phyloP scores from a whole-genome alignment of 1,140 invertebrate genomes.

The Pachyrhynchus sulphureomaculatus region DNA sequence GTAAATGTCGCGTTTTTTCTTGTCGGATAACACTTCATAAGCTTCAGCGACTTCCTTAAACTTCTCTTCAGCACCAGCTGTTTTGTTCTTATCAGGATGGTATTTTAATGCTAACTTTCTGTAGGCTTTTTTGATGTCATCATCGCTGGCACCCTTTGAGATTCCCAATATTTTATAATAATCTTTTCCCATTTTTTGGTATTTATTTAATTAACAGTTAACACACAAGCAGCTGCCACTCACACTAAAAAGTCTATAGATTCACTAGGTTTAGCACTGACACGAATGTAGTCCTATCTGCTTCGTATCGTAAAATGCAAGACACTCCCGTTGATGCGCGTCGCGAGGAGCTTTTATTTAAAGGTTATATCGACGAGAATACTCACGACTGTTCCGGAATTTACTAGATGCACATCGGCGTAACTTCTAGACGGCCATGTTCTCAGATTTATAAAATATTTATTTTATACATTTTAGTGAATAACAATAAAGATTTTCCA shows the following conservation, averaged over 20 bases:
- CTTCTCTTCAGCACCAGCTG: constrained; percentile 90
- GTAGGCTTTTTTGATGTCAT: constrained; percentile 98
- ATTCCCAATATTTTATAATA: constrained; percentile 96
- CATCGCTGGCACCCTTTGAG: constrained; percentile 82
- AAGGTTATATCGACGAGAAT: constrained; percentile 38
- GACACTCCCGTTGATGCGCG: constrained; percentile 29
- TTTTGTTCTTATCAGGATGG: constrained; percentile 99
- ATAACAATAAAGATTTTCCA: too few relatives aligned
- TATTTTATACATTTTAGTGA: too few relatives aligned
- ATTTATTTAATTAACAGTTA: neutral
- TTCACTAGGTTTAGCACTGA: constrained; percentile 1
- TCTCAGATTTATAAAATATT: too few relatives aligned
- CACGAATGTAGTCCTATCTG: constrained; percentile 2
- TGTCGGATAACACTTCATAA: constrained; percentile 95
- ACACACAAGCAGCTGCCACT: neutral
- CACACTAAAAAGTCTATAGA: constrained; percentile 8
- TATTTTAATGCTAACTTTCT: constrained; percentile 97
- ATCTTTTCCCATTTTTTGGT: constrained; percentile 90
- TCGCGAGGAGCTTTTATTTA: constrained; percentile 33
- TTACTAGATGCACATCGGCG: constrained; percentile 33
- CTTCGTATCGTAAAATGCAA: constrained; percentile 10
- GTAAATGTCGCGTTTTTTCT: constrained; percentile 93
- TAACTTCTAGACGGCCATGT: constrained; percentile 14
- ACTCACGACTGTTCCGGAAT: constrained; percentile 38
- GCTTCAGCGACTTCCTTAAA: constrained; percentile 99